Evolutionary conservation across 92 coral and sea anemone genomes (phyloP), one percentile per base, ranked within the genome.

Genomic region (Epizoanthus illoricatus): DNA sequence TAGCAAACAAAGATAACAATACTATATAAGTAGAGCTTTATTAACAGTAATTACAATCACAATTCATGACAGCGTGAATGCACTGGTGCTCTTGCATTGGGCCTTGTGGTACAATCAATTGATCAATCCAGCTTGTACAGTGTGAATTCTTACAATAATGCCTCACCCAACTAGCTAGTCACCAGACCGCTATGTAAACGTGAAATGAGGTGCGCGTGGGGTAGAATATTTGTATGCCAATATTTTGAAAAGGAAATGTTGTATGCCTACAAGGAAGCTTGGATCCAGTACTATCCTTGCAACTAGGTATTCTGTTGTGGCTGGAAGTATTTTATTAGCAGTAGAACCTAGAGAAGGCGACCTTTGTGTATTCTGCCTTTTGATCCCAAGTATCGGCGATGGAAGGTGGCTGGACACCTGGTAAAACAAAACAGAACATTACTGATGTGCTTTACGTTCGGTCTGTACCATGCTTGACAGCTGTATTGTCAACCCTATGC

Each of bases 331-430:
- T 13, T 60, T 52, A 13, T 78, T 78, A 93, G 85, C 97, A 93
- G 58, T 93, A 93, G 76, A 93, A 93, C 71, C 97, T 85, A 36
- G 97, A 93, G 74, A 93, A 93, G 4, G 97, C 97, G 55, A 93
- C 97, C 84, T 93, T 93, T 12, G 97, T 93, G 85, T 80, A 91
- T 74, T 93, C 97, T 40, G 88, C 91, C 58, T 85, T 89, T 74
- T 91, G 94, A 13, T 88, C 91, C 97, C 97, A 93, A 43, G 84
- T 40, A 17, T 93, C 85, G 28, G 63, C 76, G 23, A 78, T n/a
- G 1, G 92, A 89, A 12, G 81, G 65, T 59, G 93, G 88, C 5
- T 65, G 74, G 45, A 81, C 74, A 4, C 97, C 92, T 92, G 56
- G 41, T 39, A 23, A 66, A 58, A 40, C 47, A 76, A 40, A 39